phyloP scores from a whole-genome alignment of 2,888 invertebrate genomes.

The Diarsia dahlii region DNA sequence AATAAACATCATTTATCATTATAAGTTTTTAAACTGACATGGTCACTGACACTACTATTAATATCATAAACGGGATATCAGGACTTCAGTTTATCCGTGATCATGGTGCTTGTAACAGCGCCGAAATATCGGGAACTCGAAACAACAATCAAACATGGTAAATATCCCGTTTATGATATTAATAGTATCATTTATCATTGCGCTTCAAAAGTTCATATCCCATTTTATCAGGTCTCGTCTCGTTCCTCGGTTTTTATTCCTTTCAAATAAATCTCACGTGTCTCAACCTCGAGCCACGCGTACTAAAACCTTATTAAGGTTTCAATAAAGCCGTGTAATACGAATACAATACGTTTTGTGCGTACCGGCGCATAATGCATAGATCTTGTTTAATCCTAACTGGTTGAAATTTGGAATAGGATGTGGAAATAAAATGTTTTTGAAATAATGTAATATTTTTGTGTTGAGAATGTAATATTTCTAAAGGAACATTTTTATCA shows the following conservation, averaged over 20 bases:
- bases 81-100: no score
- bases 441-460: not conserved
- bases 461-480: not conserved
- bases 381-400: constrained; percentile 46
- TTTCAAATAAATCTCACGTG: constrained; percentile 46
- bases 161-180: no score
- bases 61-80: no score
- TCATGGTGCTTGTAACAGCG: no score
- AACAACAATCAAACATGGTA: no score
- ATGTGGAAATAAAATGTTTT: constrained; percentile 8
- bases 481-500: not conserved
- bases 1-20: no score
- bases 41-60: no score
- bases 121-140: no score
- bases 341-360: constrained; percentile 39
- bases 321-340: constrained; percentile 51
- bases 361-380: constrained; percentile 28
- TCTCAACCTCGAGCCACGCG: constrained; percentile 28
- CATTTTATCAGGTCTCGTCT: constrained; percentile 8
- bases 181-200: no score
- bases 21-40: no score
- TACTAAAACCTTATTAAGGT: constrained; percentile 44
- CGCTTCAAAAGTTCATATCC: constrained; percentile 22
- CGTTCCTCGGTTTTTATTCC: constrained; percentile 37
- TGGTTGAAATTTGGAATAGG: constrained; percentile 17